Percentiles rank a stretch among this genome's conserved stretches.
These are phyloP conservation scores for Equus przewalskii DNA, from an alignment of 2,113 vertebrate genomes.

Conservation along the genomic window DNA sequence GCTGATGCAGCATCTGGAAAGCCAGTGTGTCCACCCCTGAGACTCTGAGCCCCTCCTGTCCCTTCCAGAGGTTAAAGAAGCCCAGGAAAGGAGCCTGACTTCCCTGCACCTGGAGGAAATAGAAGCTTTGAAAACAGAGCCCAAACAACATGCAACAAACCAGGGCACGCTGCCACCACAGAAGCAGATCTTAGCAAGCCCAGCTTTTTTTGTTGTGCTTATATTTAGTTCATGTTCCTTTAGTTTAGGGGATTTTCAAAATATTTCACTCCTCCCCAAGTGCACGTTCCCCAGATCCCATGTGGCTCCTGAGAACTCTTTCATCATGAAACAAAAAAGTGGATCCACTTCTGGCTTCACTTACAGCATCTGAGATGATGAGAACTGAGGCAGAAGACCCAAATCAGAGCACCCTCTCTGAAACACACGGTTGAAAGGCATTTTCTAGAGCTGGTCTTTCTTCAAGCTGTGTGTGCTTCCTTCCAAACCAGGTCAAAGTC, in stretches of 20 bases:
- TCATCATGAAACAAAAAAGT: not conserved
- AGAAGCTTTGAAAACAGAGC: not conserved
- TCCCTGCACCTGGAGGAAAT: not conserved
- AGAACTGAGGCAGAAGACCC: not conserved
- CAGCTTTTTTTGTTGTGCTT: not conserved
- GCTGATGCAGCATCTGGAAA: not conserved
- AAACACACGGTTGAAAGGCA: not conserved
- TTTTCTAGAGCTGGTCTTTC: not conserved
- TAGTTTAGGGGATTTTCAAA: not conserved
- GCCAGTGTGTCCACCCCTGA: too few relatives aligned
- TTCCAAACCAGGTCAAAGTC: not conserved
- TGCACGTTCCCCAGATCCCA: not conserved
- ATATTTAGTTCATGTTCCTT: not conserved
- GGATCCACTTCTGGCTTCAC: not conserved
- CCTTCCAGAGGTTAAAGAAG: not conserved
- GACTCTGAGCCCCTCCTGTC: accelerated
- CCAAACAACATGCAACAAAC: not conserved
- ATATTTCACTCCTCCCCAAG: not conserved
- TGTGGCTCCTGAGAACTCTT: not conserved
- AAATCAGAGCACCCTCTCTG: accelerated
- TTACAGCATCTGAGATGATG: not conserved
- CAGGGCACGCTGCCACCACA: not conserved
- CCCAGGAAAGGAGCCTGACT: not conserved
- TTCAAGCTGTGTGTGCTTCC: not conserved
- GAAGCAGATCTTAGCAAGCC: not conserved